Base-by-base conservation (phyloP, 2,797 vertebrate genomes). In the Phataginus tetradactyla region DNA sequence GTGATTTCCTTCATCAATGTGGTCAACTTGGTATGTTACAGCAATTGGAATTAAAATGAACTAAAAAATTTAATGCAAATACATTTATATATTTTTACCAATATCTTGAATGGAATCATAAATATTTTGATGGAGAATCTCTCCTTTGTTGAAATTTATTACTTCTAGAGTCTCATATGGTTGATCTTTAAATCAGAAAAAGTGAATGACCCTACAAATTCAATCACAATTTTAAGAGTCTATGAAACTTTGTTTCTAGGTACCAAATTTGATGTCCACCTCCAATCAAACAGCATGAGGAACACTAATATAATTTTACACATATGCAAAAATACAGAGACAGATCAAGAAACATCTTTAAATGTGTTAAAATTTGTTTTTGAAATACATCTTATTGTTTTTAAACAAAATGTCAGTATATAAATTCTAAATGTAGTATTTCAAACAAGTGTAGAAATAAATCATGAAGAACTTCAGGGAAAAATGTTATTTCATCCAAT, bases 391-490 rank as follows among this genome's bases (percentile, higher is more conserved):
- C 61, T 88, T 92, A 34, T 63, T 81, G 45, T 66, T 93, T 92
- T 94, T 78, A 88, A 94, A 61, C 53, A 92, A 92, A 96, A 83
- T 84, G 57, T 90, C 53, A 94, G 27, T 42, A 32, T 68, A 59
- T 86, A 91, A 78, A 34, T 86, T 68, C 12, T 83, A 94, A 88
- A 37, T 59, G 39, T 34, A 74, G 5, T 57, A 51, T 89, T 96
- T 94, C 42, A 91, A 37, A 55, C 59, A 89, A 69, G 61, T 39
- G 4, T 42, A 80, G 63, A 90, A 90, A 29, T 55, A 83, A 90
- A 88, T 91, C 69, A 72, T 27, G 55, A 83, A 95, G 55, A 55
- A 93, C 27, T 85, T 86, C 27, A 77, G 68, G 57, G 83, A 1
- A 91, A 90, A 96, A 77, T 72, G 59, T 29, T 81, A 91, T 59